Evolutionary conservation across 2,113 vertebrate genomes (phyloP), one percentile per base, ranked within the genome.

Genomic region (Stictonetta naevosa): DNA sequence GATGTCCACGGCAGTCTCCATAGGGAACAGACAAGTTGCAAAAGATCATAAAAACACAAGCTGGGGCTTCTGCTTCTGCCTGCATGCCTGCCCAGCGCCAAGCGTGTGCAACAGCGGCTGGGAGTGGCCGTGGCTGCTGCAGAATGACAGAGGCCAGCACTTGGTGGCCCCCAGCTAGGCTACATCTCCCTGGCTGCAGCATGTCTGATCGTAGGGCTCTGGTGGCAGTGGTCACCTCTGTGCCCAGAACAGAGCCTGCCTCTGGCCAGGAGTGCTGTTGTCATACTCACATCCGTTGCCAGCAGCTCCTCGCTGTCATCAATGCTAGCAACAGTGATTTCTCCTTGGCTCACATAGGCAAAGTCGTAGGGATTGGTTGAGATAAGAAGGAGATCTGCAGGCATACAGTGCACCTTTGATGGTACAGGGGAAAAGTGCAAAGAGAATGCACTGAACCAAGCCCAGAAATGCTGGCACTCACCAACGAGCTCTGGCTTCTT

Each of bases 361-460:
- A 97, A 98, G 94, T 99, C 98, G 0, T 98, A 99, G 48, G 98
- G 98, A 67, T 99, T 99, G 97, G 98, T 99, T 63, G 98, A 98
- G 96, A 98, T 98, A 7, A 98, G 98, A n/a, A 99, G 98, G 96
- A 98, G 92, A 79, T 98, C 98, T 98, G 94, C 18, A 63, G 46
- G 55, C 44, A 17, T 66, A 29, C 1, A 83, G 19, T 33, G 36
- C 5, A 11, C 26, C 19, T 38, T 95, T 86, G 74, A 34, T 84
- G 69, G 20, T 36, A 72, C 12, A 1, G 4, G 13, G 22, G 19
- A 50, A 67, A 46, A 42, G 38, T 3, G 29, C 29, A 63, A 80
- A n/a, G 46, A 36, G 60, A 34, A 4, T 13, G 14, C 1, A 3
- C 22, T 52, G 75, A 73, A 63, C 23, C 25, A 71, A 67, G 59